Conservation (phyloP, 2,888 invertebrate genomes). For the Cantharis nigra region DNA sequence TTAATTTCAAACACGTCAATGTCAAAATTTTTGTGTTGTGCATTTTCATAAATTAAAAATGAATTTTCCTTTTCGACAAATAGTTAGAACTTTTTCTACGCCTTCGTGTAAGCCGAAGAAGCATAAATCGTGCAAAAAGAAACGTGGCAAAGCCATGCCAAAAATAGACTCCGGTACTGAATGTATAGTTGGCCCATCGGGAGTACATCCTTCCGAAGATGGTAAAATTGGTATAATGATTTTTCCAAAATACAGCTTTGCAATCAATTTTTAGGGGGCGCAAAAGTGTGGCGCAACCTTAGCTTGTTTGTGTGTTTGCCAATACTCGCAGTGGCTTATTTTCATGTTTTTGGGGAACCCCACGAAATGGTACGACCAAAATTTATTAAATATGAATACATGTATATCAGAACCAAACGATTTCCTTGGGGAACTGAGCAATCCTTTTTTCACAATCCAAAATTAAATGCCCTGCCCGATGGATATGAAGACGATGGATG, state of each 20-base stretch:
- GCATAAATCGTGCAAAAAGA: neutral
- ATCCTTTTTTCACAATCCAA: slow-evolving; percentile 83
- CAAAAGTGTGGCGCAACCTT: slow-evolving; percentile 76
- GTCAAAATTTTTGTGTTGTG: neutral
- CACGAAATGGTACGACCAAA: slow-evolving; percentile 65
- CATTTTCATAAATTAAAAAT: neutral
- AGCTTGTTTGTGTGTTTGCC: slow-evolving; percentile 78
- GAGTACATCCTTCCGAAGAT: neutral
- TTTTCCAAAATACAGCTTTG: neutral
- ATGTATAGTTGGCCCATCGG: neutral
- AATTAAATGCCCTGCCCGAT: slow-evolving; percentile 73
- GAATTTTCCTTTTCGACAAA: neutral
- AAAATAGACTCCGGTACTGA: neutral
- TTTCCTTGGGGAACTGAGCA: slow-evolving; percentile 87
- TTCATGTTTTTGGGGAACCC: slow-evolving; percentile 75
- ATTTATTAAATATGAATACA: slow-evolving; percentile 77
- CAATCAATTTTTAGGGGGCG: neutral
- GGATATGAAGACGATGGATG: slow-evolving; percentile 71
- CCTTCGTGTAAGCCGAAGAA: neutral
- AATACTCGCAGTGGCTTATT: slow-evolving; percentile 70
- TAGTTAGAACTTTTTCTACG: neutral
- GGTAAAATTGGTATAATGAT: neutral
- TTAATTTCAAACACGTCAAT: neutral
- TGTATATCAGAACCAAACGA: slow-evolving; percentile 77
- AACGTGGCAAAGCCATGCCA: neutral